Percentiles rank a stretch among this genome's conserved stretches.
phyloP scores from a whole-genome alignment of 2,888 invertebrate genomes.

The Epistrophella euchroma region DNA sequence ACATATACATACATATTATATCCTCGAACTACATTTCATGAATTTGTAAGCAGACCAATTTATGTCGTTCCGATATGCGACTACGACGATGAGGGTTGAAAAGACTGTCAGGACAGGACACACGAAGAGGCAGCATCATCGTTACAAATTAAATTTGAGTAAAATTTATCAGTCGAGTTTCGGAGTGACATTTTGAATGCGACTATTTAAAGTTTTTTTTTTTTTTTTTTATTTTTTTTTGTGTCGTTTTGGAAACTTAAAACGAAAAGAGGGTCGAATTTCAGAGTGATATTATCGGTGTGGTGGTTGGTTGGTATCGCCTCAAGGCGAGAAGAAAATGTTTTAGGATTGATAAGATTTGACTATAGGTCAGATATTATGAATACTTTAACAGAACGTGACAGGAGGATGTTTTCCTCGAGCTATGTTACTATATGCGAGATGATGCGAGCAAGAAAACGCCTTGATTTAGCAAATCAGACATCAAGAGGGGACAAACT shows the following conservation, averaged over 20 bases:
- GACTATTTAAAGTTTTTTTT: slow-evolving; percentile 55
- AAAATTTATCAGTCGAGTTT: slow-evolving; percentile 68
- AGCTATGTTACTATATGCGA: slow-evolving; percentile 2
- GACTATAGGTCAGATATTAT: slow-evolving; percentile 39
- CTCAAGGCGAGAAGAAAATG: slow-evolving; percentile 30
- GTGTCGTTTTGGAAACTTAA: background rate
- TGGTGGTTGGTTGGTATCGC: slow-evolving; percentile 11
- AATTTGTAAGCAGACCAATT: slow-evolving; percentile 70
- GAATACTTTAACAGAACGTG: slow-evolving; percentile 24
- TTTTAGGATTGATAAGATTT: slow-evolving; percentile 36
- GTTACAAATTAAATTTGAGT: slow-evolving; percentile 70
- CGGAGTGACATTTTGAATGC: slow-evolving; percentile 66
- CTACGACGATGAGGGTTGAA: slow-evolving; percentile 61
- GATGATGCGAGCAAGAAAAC: background rate
- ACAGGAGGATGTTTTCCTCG: slow-evolving; percentile 20
- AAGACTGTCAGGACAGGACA: slow-evolving; percentile 46
- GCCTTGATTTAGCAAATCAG: slow-evolving; percentile 39
- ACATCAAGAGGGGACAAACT: slow-evolving; percentile 9
- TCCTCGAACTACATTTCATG: slow-evolving; percentile 65
- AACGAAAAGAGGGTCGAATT: slow-evolving; percentile 26
- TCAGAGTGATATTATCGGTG: slow-evolving; percentile 9
- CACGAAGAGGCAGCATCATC: background rate
- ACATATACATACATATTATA: background rate
- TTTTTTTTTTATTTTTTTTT: background rate
- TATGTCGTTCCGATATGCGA: slow-evolving; percentile 66